These are phyloP conservation scores for Oligia strigilis DNA, from an alignment of 2,888 invertebrate species.

Conservation along the genomic window DNA sequence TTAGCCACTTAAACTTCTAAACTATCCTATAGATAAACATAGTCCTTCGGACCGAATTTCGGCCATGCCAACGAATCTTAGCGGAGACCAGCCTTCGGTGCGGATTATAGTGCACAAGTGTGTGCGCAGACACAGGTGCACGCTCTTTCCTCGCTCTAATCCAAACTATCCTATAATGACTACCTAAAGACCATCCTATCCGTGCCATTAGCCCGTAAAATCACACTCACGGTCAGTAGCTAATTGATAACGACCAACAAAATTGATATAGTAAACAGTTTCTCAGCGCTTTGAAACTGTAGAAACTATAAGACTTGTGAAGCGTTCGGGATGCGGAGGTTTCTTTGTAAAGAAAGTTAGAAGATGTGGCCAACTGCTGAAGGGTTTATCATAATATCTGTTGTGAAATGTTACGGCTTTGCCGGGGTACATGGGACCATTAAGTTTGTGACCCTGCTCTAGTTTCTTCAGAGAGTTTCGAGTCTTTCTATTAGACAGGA, in stretches of 20 bases:
- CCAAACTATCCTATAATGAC: slow-evolving; percentile 1
- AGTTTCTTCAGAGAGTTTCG: slow-evolving; percentile 24
- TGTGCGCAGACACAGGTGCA: neutral
- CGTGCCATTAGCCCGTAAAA: slow-evolving; percentile 6
- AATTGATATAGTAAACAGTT: slow-evolving; percentile 58
- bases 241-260: slow-evolving; percentile 57
- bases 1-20: slow-evolving; percentile 11
- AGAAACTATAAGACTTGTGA: slow-evolving; percentile 47
- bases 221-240: slow-evolving; percentile 39
- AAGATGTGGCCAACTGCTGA: slow-evolving; percentile 18
- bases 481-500: slow-evolving; percentile 39
- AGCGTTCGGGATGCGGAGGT: slow-evolving; percentile 24
- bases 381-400: slow-evolving; percentile 58
- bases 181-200: neutral
- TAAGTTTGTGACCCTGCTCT: slow-evolving; percentile 33
- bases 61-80: too few species aligned
- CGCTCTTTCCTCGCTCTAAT: neutral
- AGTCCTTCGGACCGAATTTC: too few species aligned
- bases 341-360: slow-evolving; percentile 46
- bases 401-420: slow-evolving; percentile 40
- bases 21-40: neutral
- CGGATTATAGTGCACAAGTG: neutral
- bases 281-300: slow-evolving; percentile 42
- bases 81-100: neutral
- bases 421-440: slow-evolving; percentile 8